Percentiles rank a stretch among this genome's conserved stretches.
These are phyloP conservation scores for Heliconius nattereri DNA, from an alignment of 1,140 invertebrate species.

Conservation along the genomic window DNA sequence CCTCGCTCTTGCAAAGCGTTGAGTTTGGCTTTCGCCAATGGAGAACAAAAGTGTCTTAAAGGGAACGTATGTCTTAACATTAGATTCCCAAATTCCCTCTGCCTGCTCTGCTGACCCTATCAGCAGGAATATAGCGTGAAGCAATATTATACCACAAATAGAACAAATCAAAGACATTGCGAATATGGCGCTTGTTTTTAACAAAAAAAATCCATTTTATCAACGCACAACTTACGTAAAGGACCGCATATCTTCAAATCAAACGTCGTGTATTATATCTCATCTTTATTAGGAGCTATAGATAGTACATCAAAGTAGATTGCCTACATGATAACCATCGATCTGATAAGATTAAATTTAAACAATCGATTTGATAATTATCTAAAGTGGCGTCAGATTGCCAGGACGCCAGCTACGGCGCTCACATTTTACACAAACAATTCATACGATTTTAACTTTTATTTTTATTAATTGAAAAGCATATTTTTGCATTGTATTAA, in stretches of 20 bases:
- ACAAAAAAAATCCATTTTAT: neutral
- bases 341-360: constrained; percentile 27
- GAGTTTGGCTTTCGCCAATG: too few species aligned
- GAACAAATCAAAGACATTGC: neutral
- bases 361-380: constrained; percentile 29
- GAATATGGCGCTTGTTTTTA: neutral
- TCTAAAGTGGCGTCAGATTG: constrained; percentile 23
- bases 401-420: neutral
- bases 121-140: too few species aligned
- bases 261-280: constrained; percentile 11
- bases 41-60: too few species aligned
- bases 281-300: constrained; percentile 30
- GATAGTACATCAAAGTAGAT: constrained; percentile 36
- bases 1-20: too few species aligned
- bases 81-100: too few species aligned
- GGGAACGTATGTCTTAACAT: too few species aligned
- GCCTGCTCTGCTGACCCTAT: too few species aligned
- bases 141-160: neutral
- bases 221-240: constrained; percentile 2
- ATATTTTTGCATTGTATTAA: neutral
- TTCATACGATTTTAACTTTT: neutral
- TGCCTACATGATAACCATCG: constrained; percentile 27
- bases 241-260: constrained; percentile 20
- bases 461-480: neutral
- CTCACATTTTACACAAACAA: neutral